A percentile compares a stretch with the other conserved stretches of the same genome.
Conservation (phyloP, 2,888 invertebrate genomes). For the Cheilosia variabilis region DNA sequence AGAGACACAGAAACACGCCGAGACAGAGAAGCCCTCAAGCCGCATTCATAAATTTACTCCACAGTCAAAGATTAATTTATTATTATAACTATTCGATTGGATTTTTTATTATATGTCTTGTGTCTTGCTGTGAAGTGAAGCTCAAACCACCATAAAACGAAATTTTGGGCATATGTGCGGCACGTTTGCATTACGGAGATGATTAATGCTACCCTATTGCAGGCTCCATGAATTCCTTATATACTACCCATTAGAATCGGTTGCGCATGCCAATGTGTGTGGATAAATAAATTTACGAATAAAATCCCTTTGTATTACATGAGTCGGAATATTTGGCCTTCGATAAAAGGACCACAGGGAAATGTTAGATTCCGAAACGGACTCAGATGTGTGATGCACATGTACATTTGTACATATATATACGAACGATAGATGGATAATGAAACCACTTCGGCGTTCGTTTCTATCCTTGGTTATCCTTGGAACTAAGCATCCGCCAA, state of each 20-base stretch:
- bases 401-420: background rate
- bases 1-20: constrained; percentile 26
- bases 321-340: constrained; percentile 46
- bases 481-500: constrained; percentile 21
- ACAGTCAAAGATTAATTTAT: constrained; percentile 62
- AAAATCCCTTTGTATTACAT: constrained; percentile 40
- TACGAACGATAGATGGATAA: constrained; percentile 31
- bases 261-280: background rate
- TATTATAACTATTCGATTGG: constrained; percentile 59
- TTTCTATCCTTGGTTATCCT: constrained; percentile 28
- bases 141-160: constrained; percentile 8
- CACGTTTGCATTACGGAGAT: constrained; percentile 57
- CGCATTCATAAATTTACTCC: constrained; percentile 56
- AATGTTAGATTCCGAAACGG: constrained; percentile 29
- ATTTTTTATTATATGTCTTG: constrained; percentile 12
- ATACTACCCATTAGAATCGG: constrained; percentile 46
- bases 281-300: constrained; percentile 44
- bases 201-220: constrained; percentile 59
- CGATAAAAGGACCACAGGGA: constrained; percentile 56
- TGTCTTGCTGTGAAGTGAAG: constrained; percentile 10
- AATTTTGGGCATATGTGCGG: constrained; percentile 33
- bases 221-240: constrained; percentile 59
- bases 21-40: background rate
- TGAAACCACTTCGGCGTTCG: constrained; percentile 39
- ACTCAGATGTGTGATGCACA: constrained; percentile 28